Evolutionary conservation across 2,797 vertebrate species (phyloP).

Genomic region (Sphaeramia orbicularis): DNA sequence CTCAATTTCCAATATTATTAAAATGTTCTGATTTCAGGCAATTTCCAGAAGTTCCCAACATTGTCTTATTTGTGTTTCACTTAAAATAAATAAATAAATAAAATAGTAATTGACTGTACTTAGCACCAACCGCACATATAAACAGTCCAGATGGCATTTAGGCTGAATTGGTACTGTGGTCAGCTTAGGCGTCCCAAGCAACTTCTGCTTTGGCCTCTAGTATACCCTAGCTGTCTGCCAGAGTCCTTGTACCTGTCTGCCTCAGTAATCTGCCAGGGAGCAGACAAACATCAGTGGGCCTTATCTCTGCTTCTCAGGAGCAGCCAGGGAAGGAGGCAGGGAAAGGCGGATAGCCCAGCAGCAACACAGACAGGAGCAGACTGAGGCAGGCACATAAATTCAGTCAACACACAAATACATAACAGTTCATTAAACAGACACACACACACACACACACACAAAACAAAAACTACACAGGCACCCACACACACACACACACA

Average conservation of each 20-base stretch:
- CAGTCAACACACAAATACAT: slow-evolving; percentile 53
- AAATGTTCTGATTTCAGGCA: slow-evolving; percentile 4
- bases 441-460: slow-evolving; percentile 7
- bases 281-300: slow-evolving; percentile 82
- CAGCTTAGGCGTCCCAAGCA: slow-evolving; percentile 48
- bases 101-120: slow-evolving; percentile 23
- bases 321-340: slow-evolving; percentile 65
- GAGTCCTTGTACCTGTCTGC: slow-evolving; percentile 69
- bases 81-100: too few relatives aligned
- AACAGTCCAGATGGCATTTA: slow-evolving; percentile 33
- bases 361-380: slow-evolving; percentile 50
- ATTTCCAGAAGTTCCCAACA: slow-evolving; percentile 3
- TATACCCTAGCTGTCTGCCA: slow-evolving; percentile 57
- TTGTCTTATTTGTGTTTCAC: slow-evolving; percentile 1
- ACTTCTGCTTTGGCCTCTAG: slow-evolving; percentile 55
- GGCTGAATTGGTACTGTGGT: slow-evolving; percentile 38
- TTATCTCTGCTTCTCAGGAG: slow-evolving; percentile 83
- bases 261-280: slow-evolving; percentile 79
- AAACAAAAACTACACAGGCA: slow-evolving; percentile 15
- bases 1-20: slow-evolving; percentile 4
- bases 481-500: neutral
- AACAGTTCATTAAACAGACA: slow-evolving; percentile 54
- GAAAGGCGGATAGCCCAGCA: slow-evolving; percentile 51
- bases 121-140: slow-evolving; percentile 7
- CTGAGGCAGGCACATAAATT: slow-evolving; percentile 38